Conservation (phyloP, 2,113 vertebrate genomes). For the Anas platyrhynchos region DNA sequence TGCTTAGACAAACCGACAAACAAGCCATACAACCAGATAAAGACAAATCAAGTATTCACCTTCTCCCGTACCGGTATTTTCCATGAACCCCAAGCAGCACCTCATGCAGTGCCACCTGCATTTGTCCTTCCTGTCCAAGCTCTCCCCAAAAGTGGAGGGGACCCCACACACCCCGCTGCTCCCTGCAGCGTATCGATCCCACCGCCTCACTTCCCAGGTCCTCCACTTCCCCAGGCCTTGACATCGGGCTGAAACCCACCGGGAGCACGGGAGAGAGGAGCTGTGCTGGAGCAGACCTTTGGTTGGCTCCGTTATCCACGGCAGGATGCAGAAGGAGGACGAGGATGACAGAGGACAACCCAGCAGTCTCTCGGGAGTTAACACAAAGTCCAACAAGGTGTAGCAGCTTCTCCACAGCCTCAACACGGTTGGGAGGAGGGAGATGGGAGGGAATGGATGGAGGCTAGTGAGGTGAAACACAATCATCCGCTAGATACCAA, state of each 20-base stretch:
- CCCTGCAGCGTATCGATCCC: not conserved
- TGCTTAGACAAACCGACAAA: not conserved
- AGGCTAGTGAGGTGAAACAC: conserved; percentile 35
- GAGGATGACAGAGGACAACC: not conserved
- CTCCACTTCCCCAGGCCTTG: not conserved
- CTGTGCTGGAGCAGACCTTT: conserved; percentile 11
- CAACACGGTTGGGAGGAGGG: not conserved
- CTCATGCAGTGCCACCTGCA: not conserved
- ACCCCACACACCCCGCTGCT: not conserved
- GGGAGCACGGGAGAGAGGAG: not conserved
- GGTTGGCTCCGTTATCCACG: conserved; percentile 14
- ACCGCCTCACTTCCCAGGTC: not conserved
- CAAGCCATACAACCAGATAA: not conserved
- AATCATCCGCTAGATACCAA: conserved; percentile 9
- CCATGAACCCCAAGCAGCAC: not conserved
- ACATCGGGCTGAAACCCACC: not conserved
- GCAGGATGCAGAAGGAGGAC: not conserved
- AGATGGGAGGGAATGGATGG: conserved; percentile 19
- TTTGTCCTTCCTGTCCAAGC: not conserved
- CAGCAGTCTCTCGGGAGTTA: not conserved
- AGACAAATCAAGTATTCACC: not conserved
- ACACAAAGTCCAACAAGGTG: not conserved
- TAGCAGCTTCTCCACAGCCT: conserved; percentile 55
- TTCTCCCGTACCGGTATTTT: not conserved
- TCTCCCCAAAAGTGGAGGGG: not conserved